These are phyloP conservation scores for Fragum sueziense DNA, from an alignment of 2,888 invertebrate species.

Conservation along the genomic window DNA sequence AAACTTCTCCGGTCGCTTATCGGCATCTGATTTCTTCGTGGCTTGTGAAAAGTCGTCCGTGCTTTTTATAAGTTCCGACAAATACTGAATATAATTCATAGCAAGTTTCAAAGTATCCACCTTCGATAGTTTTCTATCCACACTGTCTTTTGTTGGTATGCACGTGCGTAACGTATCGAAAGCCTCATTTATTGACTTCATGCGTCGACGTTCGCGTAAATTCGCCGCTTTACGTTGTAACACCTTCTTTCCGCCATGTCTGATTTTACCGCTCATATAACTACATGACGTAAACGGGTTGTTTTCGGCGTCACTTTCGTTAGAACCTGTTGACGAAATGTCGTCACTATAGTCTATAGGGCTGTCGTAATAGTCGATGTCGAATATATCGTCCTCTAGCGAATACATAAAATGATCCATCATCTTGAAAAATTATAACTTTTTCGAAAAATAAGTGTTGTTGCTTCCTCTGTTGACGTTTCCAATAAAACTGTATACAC, in stretches of 20 bases:
- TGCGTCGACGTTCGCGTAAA: slow-evolving; percentile 93
- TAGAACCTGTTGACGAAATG: slow-evolving; percentile 70
- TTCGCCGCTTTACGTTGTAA: slow-evolving; percentile 98
- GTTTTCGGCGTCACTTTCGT: slow-evolving; percentile 72
- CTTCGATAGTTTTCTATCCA: slow-evolving; percentile 96
- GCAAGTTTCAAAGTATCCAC: slow-evolving; percentile 96
- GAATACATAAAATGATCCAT: slow-evolving; percentile 71
- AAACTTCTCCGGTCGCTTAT: slow-evolving; percentile 89
- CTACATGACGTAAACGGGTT: slow-evolving; percentile 51
- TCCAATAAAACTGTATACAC: no score
- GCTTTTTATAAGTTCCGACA: slow-evolving; percentile 92
- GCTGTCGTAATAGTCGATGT: slow-evolving; percentile 74
- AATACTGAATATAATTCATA: slow-evolving; percentile 96
- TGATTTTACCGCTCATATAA: slow-evolving; percentile 60
- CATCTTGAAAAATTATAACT: not conserved
- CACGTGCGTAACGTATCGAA: slow-evolving; percentile 96
- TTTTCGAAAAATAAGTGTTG: no score
- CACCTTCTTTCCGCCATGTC: slow-evolving; percentile 91
- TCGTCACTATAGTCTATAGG: slow-evolving; percentile 69
- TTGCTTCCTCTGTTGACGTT: no score
- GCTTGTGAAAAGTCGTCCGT: slow-evolving; percentile 83
- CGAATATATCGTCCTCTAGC: slow-evolving; percentile 74
- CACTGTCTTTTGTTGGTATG: slow-evolving; percentile 94
- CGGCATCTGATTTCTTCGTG: slow-evolving; percentile 83
- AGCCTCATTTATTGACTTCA: slow-evolving; percentile 99